Percentiles rank a stretch among this genome's conserved stretches.
Evolutionary conservation across 2,797 vertebrate species (phyloP).

Genomic region (Phaenicophaeus curvirostris): DNA sequence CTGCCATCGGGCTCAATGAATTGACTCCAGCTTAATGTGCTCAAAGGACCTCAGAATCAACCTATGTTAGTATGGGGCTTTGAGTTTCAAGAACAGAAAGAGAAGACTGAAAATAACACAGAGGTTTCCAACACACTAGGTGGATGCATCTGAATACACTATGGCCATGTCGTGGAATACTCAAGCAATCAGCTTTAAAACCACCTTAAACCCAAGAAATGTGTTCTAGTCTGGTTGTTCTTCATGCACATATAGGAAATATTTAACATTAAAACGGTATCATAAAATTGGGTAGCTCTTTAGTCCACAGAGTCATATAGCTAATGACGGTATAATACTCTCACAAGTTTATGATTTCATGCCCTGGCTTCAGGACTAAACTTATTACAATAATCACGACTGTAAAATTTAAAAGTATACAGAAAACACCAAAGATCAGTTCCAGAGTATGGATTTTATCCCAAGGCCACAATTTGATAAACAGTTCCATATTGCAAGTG

Average conservation of each 20-base stretch:
- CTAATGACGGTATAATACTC: neutral
- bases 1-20: neutral
- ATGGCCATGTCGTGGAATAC: constrained; percentile 19
- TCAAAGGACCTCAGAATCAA: neutral
- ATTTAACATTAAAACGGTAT: constrained; percentile 3
- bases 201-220: neutral
- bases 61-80: neutral
- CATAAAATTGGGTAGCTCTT: constrained; percentile 41
- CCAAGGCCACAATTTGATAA: constrained; percentile 65
- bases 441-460: constrained; percentile 42
- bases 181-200: neutral
- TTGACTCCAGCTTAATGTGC: neutral
- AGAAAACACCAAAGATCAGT: constrained; percentile 27
- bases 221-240: neutral
- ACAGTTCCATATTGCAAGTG: constrained; percentile 32
- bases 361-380: constrained; percentile 26
- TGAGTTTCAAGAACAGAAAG: neutral
- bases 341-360: constrained; percentile 3
- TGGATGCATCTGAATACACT: neutral
- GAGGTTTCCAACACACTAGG: neutral
- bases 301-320: neutral
- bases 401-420: constrained; percentile 24
- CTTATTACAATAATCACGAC: neutral
- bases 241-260: constrained; percentile 40
- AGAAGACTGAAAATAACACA: neutral